A percentile compares a stretch with the other conserved stretches of the same genome.
Evolutionary conservation across 2,888 invertebrate species (phyloP).

Genomic region (Rhamnusium bicolor): DNA sequence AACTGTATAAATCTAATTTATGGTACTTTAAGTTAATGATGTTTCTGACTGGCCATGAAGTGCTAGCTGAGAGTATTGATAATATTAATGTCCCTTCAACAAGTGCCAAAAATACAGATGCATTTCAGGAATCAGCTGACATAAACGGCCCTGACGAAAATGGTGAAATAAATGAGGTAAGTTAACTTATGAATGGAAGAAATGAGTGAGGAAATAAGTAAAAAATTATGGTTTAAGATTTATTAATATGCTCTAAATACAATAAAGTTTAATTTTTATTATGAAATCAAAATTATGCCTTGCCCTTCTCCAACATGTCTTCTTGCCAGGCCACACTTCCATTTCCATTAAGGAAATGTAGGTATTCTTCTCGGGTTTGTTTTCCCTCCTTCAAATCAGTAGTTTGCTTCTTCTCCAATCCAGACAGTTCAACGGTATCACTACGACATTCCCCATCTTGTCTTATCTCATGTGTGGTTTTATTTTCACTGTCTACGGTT

Average conservation of each 20-base stretch:
- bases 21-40: conserved; percentile 33
- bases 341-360: conserved; percentile 3
- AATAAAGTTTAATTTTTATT: background rate
- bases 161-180: conserved; percentile 3
- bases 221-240: background rate
- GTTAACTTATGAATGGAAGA: background rate
- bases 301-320: conserved; percentile 1
- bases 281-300: background rate
- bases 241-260: conserved; percentile 6
- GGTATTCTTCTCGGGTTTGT: conserved; percentile 4
- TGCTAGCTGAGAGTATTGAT: conserved; percentile 7
- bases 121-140: conserved; percentile 2
- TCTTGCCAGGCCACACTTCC: conserved; percentile 9
- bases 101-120: background rate
- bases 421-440: conserved; percentile 11
- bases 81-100: conserved; percentile 1
- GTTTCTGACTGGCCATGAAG: conserved; percentile 20
- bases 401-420: conserved; percentile 13
- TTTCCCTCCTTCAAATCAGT: background rate
- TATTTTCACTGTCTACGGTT: background rate
- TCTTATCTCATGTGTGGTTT: background rate
- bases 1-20: conserved; percentile 29
- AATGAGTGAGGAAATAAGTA: background rate
- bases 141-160: conserved; percentile 7
- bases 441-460: background rate